Evolutionary conservation across 2,797 vertebrate species (phyloP).

Genomic region (Serranus cabrilla): DNA sequence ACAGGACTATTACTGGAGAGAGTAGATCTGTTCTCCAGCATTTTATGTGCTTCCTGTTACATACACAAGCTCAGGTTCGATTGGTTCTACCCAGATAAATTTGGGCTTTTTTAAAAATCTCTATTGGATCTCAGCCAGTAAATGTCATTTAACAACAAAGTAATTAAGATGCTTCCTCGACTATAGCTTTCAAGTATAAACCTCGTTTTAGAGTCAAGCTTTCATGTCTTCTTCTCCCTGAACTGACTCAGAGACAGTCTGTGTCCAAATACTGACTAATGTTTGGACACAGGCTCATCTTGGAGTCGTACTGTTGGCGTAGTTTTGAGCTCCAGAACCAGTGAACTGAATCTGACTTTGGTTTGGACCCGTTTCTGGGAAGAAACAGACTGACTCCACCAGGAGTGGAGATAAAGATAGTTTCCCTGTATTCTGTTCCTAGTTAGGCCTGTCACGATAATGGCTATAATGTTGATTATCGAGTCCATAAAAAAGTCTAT

Average conservation of each 20-base stretch:
- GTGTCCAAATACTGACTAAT: neutral
- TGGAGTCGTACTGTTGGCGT: conserved; percentile 1
- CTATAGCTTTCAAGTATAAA: neutral
- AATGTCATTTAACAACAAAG: neutral
- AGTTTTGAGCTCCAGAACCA: conserved; percentile 7
- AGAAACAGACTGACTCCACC: neutral
- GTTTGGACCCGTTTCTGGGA: conserved; percentile 13
- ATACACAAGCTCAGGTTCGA: neutral
- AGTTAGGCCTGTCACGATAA: too few species aligned
- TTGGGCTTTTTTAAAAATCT: neutral
- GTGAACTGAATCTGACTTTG: conserved; percentile 3
- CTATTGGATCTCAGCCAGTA: neutral
- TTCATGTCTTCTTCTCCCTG: neutral
- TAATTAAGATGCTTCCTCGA: neutral
- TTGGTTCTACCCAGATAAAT: neutral
- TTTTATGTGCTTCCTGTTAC: conserved; percentile 5
- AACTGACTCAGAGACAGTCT: neutral
- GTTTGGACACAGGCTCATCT: neutral
- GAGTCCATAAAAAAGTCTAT: too few species aligned
- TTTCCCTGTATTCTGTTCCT: neutral
- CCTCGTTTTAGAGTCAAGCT: too few species aligned
- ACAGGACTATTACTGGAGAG: conserved; percentile 18
- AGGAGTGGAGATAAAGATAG: neutral
- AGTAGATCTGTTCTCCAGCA: conserved; percentile 5
- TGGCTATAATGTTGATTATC: too few species aligned